Evolutionary conservation across 2,113 vertebrate species (phyloP), one percentile per base, ranked within the genome.

Genomic region (Phalacrocorax aristotelis): DNA sequence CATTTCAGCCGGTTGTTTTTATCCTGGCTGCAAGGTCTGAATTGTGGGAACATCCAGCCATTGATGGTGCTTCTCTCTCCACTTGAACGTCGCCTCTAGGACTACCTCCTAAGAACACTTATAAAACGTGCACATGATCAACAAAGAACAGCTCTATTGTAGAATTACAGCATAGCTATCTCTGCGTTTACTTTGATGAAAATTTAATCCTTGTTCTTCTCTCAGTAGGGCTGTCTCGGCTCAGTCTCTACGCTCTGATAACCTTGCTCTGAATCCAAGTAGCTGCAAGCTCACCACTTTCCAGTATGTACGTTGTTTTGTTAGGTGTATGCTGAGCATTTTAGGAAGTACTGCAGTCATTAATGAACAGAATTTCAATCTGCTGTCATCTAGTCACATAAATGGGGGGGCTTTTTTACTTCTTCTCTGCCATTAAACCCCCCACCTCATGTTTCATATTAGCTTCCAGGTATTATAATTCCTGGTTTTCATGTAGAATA

Each of bases 311-410:
- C 68, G 58, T 91, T 92, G 82, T 64, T 83, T 71, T 83, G 66
- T 68, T 65, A 93, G 78, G 79, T 64, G 9, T 83, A 90, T 13
- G 58, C 66, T 40, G 54, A 90, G 83, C 95, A 90, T 96, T 92
- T 92, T 90, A 95, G 96, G 65, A 83, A 94, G 85, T 22, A 65
- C 94, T 90, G 96, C 94, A 97, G 92, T 83, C 71, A 51, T 66
- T 97, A 97, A 95, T 27, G 54, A 95, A 93, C 75, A 83, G 90
- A 95, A 95, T 95, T 92, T 90, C 89, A 96, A 95, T 93, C 78
- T 95, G 21, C 79, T 83, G 19, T 85, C 68, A 90, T 51, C 42
- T 64, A 48, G 19, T 26, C 78, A 48, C 14, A 22, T 72, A 82
- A 68, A 71, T 48, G 21, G 11, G 14, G 17, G 58, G 23, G 3